A percentile compares a stretch with the other conserved stretches of the same genome.
Conservation (phyloP, 1,140 invertebrate genomes). For the Ruditapes philippinarum region DNA sequence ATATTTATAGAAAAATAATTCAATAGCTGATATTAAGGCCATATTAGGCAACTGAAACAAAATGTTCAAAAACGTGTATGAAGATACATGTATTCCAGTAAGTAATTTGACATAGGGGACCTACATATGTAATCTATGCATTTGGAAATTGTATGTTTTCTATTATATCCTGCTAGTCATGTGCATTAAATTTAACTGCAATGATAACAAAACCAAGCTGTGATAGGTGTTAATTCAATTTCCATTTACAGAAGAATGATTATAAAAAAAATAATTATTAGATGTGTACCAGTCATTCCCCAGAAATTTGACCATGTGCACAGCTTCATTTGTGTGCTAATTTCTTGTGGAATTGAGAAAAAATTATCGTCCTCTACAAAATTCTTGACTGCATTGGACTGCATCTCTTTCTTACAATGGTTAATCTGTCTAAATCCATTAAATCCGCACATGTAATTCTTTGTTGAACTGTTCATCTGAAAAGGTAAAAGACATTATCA, state of each 20-base stretch:
- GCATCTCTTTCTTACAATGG: neutral
- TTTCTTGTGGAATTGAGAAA: neutral
- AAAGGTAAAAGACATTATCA: no score
- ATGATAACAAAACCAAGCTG: neutral
- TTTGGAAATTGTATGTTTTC: no score
- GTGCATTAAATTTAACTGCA: neutral
- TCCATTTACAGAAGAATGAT: neutral
- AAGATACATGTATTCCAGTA: no score
- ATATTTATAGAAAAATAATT: no score
- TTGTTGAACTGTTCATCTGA: neutral
- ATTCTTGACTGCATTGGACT: neutral
- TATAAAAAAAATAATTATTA: neutral
- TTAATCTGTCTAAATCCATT: constrained; percentile 2
- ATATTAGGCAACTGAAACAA: no score
- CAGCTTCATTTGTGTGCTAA: neutral
- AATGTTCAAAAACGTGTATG: no score
- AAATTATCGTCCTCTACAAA: neutral
- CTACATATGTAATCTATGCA: no score
- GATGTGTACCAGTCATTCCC: neutral
- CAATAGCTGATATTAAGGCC: no score
- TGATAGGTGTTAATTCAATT: neutral
- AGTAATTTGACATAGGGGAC: no score
- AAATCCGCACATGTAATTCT: neutral
- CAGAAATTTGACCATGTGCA: neutral
- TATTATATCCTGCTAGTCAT: neutral